Evolutionary conservation across 2,888 invertebrate species (phyloP).

Genomic region (Notodromas monacha): DNA sequence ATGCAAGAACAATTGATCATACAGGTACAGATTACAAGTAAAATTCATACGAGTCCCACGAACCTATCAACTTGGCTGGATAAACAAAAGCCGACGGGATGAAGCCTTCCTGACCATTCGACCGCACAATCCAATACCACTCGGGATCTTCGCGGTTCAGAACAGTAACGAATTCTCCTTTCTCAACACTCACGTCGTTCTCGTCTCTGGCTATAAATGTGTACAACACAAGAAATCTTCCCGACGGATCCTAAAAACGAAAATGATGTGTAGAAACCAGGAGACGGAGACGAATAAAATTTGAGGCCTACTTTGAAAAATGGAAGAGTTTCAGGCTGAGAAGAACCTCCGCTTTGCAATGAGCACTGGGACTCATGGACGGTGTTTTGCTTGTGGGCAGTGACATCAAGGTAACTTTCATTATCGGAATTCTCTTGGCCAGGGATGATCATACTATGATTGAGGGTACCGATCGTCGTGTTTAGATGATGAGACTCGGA

Average conservation of each 20-base stretch:
- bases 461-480: no score
- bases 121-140: slow-evolving; percentile 82
- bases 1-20: no score
- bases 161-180: slow-evolving; percentile 82
- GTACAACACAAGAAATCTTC: slow-evolving; percentile 63
- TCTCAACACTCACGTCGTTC: slow-evolving; percentile 67
- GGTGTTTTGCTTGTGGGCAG: slow-evolving; percentile 12
- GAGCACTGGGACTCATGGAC: slow-evolving; percentile 19
- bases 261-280: slow-evolving; percentile 2
- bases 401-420: slow-evolving; percentile 25
- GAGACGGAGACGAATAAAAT: neutral
- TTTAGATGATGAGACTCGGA: no score
- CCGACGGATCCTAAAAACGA: slow-evolving; percentile 35
- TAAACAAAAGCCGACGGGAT: slow-evolving; percentile 79
- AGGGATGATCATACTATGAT: no score
- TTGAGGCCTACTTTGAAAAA: slow-evolving; percentile 19
- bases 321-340: slow-evolving; percentile 23
- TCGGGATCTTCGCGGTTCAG: slow-evolving; percentile 74
- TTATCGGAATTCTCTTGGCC: slow-evolving; percentile 19
- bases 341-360: slow-evolving; percentile 18
- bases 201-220: slow-evolving; percentile 72
- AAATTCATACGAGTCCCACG: no score
- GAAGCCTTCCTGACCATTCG: slow-evolving; percentile 75
- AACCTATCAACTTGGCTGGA: no score
- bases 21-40: no score